Evolutionary conservation across 1,140 invertebrate genomes (phyloP).

Genomic region (Orius laevigatus): DNA sequence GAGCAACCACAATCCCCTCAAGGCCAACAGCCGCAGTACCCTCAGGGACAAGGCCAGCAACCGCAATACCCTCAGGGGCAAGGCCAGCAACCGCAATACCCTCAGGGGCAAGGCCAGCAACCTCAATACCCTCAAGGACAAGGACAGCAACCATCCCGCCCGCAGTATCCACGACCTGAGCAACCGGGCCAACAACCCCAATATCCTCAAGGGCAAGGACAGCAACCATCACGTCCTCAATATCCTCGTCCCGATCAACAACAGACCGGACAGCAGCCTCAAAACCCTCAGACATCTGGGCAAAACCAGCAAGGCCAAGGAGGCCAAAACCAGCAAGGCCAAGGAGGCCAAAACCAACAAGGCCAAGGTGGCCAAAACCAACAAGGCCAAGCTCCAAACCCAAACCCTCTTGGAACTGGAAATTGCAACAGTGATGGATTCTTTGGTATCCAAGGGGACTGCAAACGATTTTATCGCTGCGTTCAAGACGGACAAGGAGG

Average conservation of each 20-base stretch:
- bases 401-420: constrained; percentile 9
- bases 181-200: background rate
- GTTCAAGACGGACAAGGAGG: constrained; percentile 38
- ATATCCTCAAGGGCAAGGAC: constrained; percentile 13
- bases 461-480: constrained; percentile 49
- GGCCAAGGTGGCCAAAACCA: background rate
- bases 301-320: background rate
- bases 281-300: background rate
- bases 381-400: constrained; percentile 10
- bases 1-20: constrained; percentile 6
- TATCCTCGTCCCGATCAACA: background rate
- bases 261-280: background rate
- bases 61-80: background rate
- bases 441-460: constrained; percentile 37
- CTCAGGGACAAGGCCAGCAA: constrained; percentile 12
- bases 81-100: background rate
- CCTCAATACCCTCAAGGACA: background rate
- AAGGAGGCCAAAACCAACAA: background rate
- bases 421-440: constrained; percentile 32
- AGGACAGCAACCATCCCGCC: background rate
- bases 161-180: constrained; percentile 12
- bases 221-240: background rate
- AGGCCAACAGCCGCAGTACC: background rate
- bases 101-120: constrained; percentile 6
- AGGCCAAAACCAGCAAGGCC: background rate